Percentiles rank a stretch among this genome's conserved stretches.
Conservation (phyloP, 30 jellyfish, hydroid and myxozoan species). For the Clytia hemisphaerica region DNA sequence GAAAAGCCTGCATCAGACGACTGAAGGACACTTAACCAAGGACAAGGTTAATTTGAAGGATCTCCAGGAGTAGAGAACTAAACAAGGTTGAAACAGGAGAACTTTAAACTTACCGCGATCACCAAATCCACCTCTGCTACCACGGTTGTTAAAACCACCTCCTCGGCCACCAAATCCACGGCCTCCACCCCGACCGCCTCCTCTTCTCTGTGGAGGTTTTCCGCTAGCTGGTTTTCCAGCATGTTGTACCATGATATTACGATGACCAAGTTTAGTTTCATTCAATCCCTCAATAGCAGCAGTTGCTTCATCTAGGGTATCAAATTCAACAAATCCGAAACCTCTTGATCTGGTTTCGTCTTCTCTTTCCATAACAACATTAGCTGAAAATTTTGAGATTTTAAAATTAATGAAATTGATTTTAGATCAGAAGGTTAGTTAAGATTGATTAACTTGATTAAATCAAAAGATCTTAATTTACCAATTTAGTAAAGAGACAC, state of each 20-base stretch:
- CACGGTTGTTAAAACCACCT: constrained; percentile 70
- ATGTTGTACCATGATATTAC: constrained; percentile 47
- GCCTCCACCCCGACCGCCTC: constrained; percentile 64
- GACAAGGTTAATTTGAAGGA: no score
- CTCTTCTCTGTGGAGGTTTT: constrained; percentile 39
- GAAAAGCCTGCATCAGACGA: no score
- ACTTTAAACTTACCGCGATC: not conserved
- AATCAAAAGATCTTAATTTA: no score
- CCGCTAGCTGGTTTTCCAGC: constrained; percentile 49
- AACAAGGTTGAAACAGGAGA: no score
- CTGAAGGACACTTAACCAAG: no score
- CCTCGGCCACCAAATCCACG: constrained; percentile 69
- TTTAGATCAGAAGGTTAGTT: no score
- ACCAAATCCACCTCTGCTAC: constrained; percentile 32
- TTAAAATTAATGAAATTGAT: no score
- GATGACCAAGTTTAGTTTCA: constrained; percentile 42
- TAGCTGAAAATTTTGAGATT: constrained; percentile 31
- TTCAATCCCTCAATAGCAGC: constrained; percentile 42
- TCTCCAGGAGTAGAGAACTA: no score
- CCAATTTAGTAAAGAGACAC: no score
- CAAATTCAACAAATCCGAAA: constrained; percentile 38
- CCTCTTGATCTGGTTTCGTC: constrained; percentile 37
- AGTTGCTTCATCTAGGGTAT: constrained; percentile 31
- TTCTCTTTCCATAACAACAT: constrained; percentile 43
- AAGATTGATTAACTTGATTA: no score